A percentile compares a stretch with the other conserved stretches of the same genome.
These are phyloP conservation scores for Cephalotes varians DNA, from an alignment of 2,888 invertebrate species.

Conservation along the genomic window DNA sequence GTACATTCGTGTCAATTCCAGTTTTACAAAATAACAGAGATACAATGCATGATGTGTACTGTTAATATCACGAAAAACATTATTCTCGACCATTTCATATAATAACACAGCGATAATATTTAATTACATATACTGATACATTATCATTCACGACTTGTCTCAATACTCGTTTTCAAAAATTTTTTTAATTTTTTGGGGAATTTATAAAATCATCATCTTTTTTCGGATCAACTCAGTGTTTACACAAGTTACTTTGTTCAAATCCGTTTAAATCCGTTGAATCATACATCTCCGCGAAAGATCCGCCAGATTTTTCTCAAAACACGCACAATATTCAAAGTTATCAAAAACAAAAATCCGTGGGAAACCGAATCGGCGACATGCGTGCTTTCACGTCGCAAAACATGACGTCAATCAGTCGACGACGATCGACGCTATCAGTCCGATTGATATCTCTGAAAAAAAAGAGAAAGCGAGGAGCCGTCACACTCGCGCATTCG, in stretches of 20 bases:
- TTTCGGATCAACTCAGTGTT: not conserved
- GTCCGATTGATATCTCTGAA: constrained; percentile 64
- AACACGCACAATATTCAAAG: constrained; percentile 6
- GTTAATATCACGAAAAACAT: not conserved
- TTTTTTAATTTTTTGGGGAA: not conserved
- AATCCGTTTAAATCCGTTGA: not conserved
- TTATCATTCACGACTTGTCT: not conserved
- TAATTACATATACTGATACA: not conserved
- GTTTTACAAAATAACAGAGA: not conserved
- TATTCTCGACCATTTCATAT: not conserved
- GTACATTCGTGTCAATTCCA: not conserved
- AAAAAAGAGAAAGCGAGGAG: constrained; percentile 53
- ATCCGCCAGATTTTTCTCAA: not conserved
- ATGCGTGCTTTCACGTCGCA: constrained; percentile 57
- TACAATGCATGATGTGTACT: constrained; percentile 18
- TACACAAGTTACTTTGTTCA: not conserved
- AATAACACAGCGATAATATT: not conserved
- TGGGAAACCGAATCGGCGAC: constrained; percentile 18
- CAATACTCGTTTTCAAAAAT: not conserved
- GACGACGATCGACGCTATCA: constrained; percentile 72
- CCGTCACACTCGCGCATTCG: constrained; percentile 38
- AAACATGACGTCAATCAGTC: constrained; percentile 68
- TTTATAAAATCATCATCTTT: not conserved
- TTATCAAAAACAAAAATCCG: constrained; percentile 39
- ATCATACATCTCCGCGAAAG: constrained; percentile 1